Percentiles rank a stretch among this genome's conserved stretches.
Conservation (phyloP, 2,797 vertebrate genomes). For the Sciaenops ocellatus region DNA sequence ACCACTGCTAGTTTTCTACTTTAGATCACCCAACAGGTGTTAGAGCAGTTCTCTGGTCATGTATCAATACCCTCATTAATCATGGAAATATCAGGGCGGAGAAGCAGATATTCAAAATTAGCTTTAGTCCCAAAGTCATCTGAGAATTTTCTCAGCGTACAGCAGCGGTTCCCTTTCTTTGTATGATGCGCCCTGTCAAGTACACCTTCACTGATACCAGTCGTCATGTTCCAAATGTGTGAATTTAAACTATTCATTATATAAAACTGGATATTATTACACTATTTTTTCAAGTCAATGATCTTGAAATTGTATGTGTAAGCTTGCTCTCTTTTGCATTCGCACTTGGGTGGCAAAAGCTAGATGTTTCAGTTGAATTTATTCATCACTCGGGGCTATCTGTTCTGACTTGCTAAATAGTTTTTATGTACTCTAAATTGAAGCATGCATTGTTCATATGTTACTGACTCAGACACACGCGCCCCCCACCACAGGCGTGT, state of each 20-base stretch:
- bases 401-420: no score
- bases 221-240: not conserved
- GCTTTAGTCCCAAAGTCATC: not conserved
- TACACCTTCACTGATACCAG: not conserved
- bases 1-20: conserved; percentile 34
- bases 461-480: no score
- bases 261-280: not conserved
- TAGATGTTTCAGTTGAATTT: no score
- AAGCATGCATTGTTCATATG: no score
- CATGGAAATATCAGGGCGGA: not conserved
- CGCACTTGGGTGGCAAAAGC: no score
- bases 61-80: conserved; percentile 42
- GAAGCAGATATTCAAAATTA: not conserved
- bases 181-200: not conserved
- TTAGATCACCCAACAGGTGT: conserved; percentile 29
- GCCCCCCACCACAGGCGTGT: no score
- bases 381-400: no score
- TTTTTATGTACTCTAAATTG: no score
- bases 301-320: no score
- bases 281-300: not conserved
- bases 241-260: not conserved
- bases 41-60: conserved; percentile 22
- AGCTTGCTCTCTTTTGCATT: no score
- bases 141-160: not conserved
- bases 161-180: not conserved